Evolutionary conservation across 2,113 vertebrate genomes (phyloP).

Genomic region (Urocolius indicus): DNA sequence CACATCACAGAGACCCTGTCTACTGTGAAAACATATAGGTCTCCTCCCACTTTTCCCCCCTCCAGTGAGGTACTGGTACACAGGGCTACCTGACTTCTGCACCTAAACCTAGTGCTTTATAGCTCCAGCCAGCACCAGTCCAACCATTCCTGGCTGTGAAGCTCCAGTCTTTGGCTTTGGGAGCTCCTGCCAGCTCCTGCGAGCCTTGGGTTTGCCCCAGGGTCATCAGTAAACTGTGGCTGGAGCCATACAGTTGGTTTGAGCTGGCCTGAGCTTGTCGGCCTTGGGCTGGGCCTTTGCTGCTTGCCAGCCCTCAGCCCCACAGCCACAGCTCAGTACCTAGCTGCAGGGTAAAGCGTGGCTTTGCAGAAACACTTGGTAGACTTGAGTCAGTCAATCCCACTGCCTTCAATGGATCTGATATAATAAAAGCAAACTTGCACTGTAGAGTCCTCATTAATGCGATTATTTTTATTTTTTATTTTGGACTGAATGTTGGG

Average conservation of each 20-base stretch:
- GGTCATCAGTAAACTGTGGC: not conserved
- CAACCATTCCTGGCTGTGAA: rapidly evolving
- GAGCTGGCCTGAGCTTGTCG: rapidly evolving
- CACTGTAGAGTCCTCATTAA: not conserved
- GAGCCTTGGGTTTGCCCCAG: not conserved
- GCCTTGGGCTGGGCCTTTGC: rapidly evolving
- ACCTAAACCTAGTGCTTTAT: rapidly evolving
- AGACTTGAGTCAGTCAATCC: rapidly evolving
- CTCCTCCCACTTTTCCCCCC: not conserved
- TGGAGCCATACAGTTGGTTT: rapidly evolving
- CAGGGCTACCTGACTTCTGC: too few species aligned
- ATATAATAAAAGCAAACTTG: not conserved
- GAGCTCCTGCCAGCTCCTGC: not conserved
- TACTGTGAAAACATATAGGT: rapidly evolving
- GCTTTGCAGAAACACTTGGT: rapidly evolving
- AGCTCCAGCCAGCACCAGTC: rapidly evolving
- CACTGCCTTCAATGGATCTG: rapidly evolving
- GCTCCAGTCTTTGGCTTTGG: not conserved
- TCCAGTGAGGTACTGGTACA: rapidly evolving
- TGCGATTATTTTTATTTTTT: not conserved
- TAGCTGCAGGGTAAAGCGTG: rapidly evolving
- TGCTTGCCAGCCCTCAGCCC: not conserved
- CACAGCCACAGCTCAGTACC: rapidly evolving
- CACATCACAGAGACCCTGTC: too few species aligned
- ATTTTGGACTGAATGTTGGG: not conserved